A percentile compares a stretch with the other conserved stretches of the same genome.
phyloP scores from a whole-genome alignment of 2,797 vertebrate species.

The Buphagus erythrorhynchus region DNA sequence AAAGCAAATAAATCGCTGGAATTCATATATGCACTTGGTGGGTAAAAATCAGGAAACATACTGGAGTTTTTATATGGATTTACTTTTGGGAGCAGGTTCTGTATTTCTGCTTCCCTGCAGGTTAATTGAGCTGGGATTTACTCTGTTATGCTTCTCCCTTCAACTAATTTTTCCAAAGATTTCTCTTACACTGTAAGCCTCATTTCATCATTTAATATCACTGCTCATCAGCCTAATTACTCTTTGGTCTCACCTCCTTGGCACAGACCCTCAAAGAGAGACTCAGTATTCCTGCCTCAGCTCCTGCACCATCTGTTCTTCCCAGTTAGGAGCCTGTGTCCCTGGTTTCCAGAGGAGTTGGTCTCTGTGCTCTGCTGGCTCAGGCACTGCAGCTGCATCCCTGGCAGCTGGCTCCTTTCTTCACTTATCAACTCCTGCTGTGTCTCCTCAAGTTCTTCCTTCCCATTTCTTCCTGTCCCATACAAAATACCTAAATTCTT shows the following conservation, averaged over 20 bases:
- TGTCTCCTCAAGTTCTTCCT: not conserved
- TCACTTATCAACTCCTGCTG: not conserved
- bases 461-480: not conserved
- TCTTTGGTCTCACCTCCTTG: not conserved
- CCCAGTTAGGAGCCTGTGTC: not conserved
- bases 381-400: not conserved
- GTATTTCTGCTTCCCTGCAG: not conserved
- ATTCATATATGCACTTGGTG: not conserved
- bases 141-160: not conserved
- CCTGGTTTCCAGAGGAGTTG: not conserved
- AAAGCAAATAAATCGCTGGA: not conserved
- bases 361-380: not conserved
- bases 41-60: not conserved
- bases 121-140: not conserved
- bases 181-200: not conserved
- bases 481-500: not conserved
- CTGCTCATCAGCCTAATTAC: constrained; percentile 4
- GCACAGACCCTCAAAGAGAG: not conserved
- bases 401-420: not conserved
- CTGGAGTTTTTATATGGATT: not conserved
- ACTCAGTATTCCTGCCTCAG: not conserved
- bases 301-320: constrained; percentile 17
- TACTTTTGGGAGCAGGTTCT: not conserved
- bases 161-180: not conserved
- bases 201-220: not conserved